A percentile compares a stretch with the other conserved stretches of the same genome.
Conservation (phyloP, 2,797 vertebrate species). For the Rousettus madagascariensis region DNA sequence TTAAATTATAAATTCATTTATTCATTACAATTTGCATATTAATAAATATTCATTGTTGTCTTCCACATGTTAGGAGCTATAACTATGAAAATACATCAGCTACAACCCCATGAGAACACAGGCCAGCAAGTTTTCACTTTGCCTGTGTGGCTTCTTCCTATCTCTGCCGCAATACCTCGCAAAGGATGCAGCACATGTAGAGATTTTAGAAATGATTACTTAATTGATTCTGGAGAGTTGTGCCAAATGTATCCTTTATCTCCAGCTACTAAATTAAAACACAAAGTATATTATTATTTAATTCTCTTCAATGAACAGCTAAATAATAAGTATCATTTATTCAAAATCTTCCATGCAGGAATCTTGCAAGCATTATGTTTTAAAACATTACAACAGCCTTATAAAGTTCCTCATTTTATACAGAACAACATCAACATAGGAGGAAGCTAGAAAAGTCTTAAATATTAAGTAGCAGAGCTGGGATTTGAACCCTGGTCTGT, state of each 20-base stretch:
- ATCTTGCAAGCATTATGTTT: neutral
- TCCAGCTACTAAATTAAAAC: neutral
- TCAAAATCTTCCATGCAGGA: neutral
- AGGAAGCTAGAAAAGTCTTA: neutral
- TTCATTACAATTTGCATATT: neutral
- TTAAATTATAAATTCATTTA: slow-evolving; percentile 33
- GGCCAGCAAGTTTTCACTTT: neutral
- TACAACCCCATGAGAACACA: neutral
- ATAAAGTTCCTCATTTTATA: neutral
- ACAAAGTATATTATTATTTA: neutral
- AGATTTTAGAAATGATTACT: neutral
- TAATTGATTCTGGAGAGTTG: neutral
- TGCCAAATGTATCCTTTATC: neutral
- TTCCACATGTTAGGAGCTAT: neutral
- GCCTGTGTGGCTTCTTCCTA: neutral
- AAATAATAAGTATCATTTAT: neutral
- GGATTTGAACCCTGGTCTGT: neutral
- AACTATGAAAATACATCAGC: neutral
- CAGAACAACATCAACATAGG: neutral
- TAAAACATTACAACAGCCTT: neutral
- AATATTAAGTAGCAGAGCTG: neutral
- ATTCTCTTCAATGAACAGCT: neutral
- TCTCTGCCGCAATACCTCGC: neutral
- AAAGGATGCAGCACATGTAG: neutral
- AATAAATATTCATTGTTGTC: neutral